Evolutionary conservation across 1,140 invertebrate genomes (phyloP), one percentile per base, ranked within the genome.

Genomic region (Heliconius nattereri): DNA sequence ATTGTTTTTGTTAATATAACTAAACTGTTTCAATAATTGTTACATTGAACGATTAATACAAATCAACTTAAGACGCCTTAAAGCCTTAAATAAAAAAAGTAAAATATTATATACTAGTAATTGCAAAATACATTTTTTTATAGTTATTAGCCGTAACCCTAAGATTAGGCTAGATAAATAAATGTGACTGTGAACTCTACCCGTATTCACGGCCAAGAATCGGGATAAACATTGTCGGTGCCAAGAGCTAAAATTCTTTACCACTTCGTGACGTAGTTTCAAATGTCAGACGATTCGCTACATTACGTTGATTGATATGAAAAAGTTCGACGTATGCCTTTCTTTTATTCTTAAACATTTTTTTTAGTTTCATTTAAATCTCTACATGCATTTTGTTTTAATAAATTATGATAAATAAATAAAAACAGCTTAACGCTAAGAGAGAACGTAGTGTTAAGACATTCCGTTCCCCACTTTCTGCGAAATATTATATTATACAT

Each of bases 181-280:
- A 84, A 84, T 76, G 81, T 87, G 87, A 85, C 85, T 87, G 85
- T 89, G 87, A 89, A 87, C 87, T 89, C 83, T 77, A 83, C 72
- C 80, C 78, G 81, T 83, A 86, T 88, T 87, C 87, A 88, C 76
- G 87, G 85, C 84, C 86, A 78, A 81, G 83, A 82, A 77, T 83
- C 81, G 85, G 82, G 87, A 87, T 88, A 88, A 88, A 88, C 86
- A 88, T 76, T 82, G 81, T 84, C 83, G 45, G 82, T 79, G 83
- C 74, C 82, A 76, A 78, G 82, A 85, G 84, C 86, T 84, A 85
- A 89, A 81, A 84, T 84, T 81, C 85, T 80, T 86, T 87, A 87
- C 83, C 79, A 83, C 83, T 85, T 76, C 82, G 71, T 81, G 82
- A 86, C 86, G 85, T 86, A 86, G 85, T 81, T 78, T 32, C 66